These are phyloP conservation scores for Cataglyphis rosenhaueri DNA, from an alignment of 2,888 invertebrate genomes.

Conservation along the genomic window DNA sequence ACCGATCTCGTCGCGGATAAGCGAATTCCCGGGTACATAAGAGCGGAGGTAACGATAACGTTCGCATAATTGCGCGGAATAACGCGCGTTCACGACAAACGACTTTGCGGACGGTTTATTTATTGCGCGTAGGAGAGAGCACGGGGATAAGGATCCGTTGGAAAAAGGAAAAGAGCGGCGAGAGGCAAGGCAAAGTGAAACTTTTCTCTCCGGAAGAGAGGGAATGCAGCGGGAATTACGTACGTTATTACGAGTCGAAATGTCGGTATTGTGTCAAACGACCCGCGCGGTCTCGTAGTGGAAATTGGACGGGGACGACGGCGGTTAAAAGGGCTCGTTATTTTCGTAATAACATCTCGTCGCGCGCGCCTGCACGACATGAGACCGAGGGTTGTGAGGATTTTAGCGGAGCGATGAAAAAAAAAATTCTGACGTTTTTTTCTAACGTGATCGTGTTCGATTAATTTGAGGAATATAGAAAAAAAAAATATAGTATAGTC, in stretches of 20 bases:
- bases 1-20: slow-evolving; percentile 23
- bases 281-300: slow-evolving; percentile 58
- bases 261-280: slow-evolving; percentile 58
- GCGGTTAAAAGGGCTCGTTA: slow-evolving; percentile 50
- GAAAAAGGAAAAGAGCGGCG: slow-evolving; percentile 16
- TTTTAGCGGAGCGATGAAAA: slow-evolving; percentile 14
- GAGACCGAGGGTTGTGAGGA: slow-evolving; percentile 12
- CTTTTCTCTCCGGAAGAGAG: slow-evolving; percentile 43
- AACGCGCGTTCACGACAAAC: slow-evolving; percentile 42
- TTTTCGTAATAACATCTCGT: slow-evolving; percentile 49
- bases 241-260: slow-evolving; percentile 61
- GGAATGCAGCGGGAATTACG: slow-evolving; percentile 52
- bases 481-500: not conserved
- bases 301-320: slow-evolving; percentile 56
- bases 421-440: not conserved
- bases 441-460: not conserved
- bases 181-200: slow-evolving; percentile 42
- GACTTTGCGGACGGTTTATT: slow-evolving; percentile 47
- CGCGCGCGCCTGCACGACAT: slow-evolving; percentile 41
- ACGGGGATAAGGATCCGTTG: slow-evolving; percentile 17
- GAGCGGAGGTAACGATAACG: slow-evolving; percentile 22
- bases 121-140: slow-evolving; percentile 54
- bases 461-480: slow-evolving; percentile 12
- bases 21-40: not conserved
- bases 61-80: slow-evolving; percentile 41